Conservation (phyloP, 2,888 invertebrate genomes). For the Ferrisia virgata region DNA sequence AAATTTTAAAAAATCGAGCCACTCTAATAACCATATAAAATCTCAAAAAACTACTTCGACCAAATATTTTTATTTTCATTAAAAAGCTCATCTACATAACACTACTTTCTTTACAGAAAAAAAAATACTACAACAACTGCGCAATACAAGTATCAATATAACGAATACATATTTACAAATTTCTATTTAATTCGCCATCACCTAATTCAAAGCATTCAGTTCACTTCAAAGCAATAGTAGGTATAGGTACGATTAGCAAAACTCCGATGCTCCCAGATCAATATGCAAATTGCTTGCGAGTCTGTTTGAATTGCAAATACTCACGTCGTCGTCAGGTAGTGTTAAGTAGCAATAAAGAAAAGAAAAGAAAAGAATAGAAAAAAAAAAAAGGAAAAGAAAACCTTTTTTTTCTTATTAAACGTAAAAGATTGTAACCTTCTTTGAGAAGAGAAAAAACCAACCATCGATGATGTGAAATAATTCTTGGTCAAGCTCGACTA, state of each 20-base stretch:
- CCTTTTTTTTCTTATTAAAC: too few relatives aligned
- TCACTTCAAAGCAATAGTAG: not conserved
- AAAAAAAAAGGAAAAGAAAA: not conserved
- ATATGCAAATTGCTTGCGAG: not conserved
- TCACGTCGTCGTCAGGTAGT: not conserved
- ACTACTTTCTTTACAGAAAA: not conserved
- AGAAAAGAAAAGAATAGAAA: not conserved
- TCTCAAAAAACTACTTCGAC: not conserved
- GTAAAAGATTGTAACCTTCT: too few relatives aligned
- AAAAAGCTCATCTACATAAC: not conserved
- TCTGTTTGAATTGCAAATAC: slow-evolving; percentile 14
- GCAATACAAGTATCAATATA: not conserved
- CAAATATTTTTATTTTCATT: not conserved
- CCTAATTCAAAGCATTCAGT: not conserved
- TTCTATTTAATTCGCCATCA: not conserved
- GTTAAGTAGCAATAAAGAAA: not conserved
- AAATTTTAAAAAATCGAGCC: too few relatives aligned
- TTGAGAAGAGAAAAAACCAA: not conserved
- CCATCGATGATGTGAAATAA: not conserved
- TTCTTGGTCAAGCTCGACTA: slow-evolving; percentile 36
- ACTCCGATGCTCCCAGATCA: not conserved
- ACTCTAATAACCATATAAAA: too few relatives aligned
- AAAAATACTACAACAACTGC: not conserved
- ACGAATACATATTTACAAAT: not conserved
- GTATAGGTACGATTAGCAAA: not conserved